These are phyloP conservation scores for Polyploca ridens DNA, from an alignment of 2,888 invertebrate genomes.

Conservation along the genomic window DNA sequence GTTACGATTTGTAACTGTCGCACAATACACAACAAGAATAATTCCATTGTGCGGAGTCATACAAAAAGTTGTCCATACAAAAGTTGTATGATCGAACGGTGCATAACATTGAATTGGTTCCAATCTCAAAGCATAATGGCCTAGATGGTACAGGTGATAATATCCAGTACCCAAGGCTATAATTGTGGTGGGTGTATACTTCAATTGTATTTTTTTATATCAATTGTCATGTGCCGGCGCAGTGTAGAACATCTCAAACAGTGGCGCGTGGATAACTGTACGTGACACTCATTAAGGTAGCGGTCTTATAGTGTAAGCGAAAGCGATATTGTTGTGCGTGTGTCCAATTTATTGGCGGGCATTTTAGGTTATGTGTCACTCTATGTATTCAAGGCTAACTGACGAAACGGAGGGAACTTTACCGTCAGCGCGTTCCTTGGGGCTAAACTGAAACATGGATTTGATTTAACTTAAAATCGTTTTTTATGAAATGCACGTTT, in stretches of 20 bases:
- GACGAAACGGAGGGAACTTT: too few relatives aligned
- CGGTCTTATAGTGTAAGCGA: not conserved
- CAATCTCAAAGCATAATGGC: not conserved
- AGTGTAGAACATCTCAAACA: slow-evolving; percentile 25
- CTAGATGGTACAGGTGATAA: slow-evolving; percentile 8
- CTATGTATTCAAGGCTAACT: too few relatives aligned
- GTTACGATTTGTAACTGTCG: not conserved
- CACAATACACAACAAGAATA: not conserved
- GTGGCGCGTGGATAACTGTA: slow-evolving; percentile 49
- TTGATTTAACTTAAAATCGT: too few relatives aligned
- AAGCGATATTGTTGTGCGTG: not conserved
- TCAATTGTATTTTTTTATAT: slow-evolving; percentile 8
- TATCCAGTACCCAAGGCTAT: slow-evolving; percentile 11
- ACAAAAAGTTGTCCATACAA: slow-evolving; percentile 6
- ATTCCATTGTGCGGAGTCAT: slow-evolving; percentile 6
- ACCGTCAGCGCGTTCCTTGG: too few relatives aligned
- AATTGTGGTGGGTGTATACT: not conserved
- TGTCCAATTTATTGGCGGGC: too few relatives aligned
- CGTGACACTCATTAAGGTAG: slow-evolving; percentile 55
- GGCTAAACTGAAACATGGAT: too few relatives aligned
- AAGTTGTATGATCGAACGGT: slow-evolving; percentile 7
- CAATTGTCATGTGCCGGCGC: slow-evolving; percentile 8
- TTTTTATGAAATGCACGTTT: too few relatives aligned
- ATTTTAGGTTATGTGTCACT: too few relatives aligned
- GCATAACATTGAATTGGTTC: slow-evolving; percentile 8